phyloP scores from a whole-genome alignment of 2,888 invertebrate species.

The Xiphydria camelus region DNA sequence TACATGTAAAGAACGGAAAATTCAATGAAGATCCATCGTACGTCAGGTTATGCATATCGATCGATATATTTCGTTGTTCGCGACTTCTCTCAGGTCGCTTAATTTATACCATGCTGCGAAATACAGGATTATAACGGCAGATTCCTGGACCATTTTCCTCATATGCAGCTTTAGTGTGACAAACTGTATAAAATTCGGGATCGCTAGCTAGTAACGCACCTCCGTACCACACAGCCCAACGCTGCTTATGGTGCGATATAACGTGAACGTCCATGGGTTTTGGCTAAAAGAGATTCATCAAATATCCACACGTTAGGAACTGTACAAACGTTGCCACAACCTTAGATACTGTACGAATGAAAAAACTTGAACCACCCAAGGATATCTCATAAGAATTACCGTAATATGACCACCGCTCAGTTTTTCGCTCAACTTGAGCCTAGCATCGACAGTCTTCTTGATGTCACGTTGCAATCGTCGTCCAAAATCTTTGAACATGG shows the following conservation, averaged over 20 bases:
- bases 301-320: slow-evolving; percentile 9
- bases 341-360: too few species aligned
- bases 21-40: neutral
- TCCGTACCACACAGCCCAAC: slow-evolving; percentile 99
- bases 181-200: slow-evolving; percentile 98
- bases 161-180: slow-evolving; percentile 98
- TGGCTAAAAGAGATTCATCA: slow-evolving; percentile 64
- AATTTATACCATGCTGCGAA: slow-evolving; percentile 90
- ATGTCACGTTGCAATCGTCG: slow-evolving; percentile 94
- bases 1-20: neutral
- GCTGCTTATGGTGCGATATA: slow-evolving; percentile 98
- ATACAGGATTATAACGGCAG: slow-evolving; percentile 99
- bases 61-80: slow-evolving; percentile 9
- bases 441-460: slow-evolving; percentile 91
- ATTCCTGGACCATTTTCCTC: slow-evolving; percentile 99
- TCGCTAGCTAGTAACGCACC: slow-evolving; percentile 96
- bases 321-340: too few species aligned
- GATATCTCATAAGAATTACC: slow-evolving; percentile 56
- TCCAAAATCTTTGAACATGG: slow-evolving; percentile 99
- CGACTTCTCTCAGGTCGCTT: slow-evolving; percentile 5
- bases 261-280: slow-evolving; percentile 99
- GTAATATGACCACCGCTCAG: slow-evolving; percentile 87
- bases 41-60: slow-evolving; percentile 10
- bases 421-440: slow-evolving; percentile 89
- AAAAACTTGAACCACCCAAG: neutral